Base-by-base conservation (phyloP, 2,113 vertebrate genomes). In the Lycaon pictus region DNA sequence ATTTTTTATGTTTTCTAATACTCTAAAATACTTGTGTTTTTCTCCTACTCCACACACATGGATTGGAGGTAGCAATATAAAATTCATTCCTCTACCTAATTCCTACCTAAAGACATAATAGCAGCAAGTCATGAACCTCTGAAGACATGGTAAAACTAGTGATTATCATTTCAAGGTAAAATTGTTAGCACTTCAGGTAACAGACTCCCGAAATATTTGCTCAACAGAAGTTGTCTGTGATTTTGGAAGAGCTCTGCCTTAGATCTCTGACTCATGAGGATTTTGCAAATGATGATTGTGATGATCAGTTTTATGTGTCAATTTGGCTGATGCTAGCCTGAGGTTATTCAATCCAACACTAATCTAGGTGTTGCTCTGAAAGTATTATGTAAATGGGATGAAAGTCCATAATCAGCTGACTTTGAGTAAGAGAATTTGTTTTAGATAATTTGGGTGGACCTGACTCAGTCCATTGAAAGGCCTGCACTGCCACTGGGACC, bases 141-240 rank as follows among this genome's bases (percentile, higher is more conserved):
- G 56, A 76, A 94, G 48, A n/a, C n/a, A 79, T 4, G 19, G 69
- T 56, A 87, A 88, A 95, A 87, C 32, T 51, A 29, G 53, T 74
- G 16, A 85, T 77, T 83, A 3, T 55, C 71, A 95, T 63, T 92
- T 56, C 0, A 11, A 58, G 37, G 17, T 82, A 37, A 84, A 96
- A 93, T 65, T 86, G 23, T 92, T 95, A 95, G 74, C 43, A 90
- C 37, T 62, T 84, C 58, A 96, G 23, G 82, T 72, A 76, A 94
- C 65, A 95, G 43, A 81, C 80, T 87, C 56, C 90, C 10, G 5
- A 62, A 80, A 81, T 86, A 91, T 88, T 82, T 96, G 86, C 77
- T 77, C 37, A 77, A 16, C 65, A 89, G 87, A 81, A 32, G 32
- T 23, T 12, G 29, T 29, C 29, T 58, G 29, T 27, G 90, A 53